Evolutionary conservation across 2,113 vertebrate species (phyloP).

Genomic region (Ctenomys sociabilis): DNA sequence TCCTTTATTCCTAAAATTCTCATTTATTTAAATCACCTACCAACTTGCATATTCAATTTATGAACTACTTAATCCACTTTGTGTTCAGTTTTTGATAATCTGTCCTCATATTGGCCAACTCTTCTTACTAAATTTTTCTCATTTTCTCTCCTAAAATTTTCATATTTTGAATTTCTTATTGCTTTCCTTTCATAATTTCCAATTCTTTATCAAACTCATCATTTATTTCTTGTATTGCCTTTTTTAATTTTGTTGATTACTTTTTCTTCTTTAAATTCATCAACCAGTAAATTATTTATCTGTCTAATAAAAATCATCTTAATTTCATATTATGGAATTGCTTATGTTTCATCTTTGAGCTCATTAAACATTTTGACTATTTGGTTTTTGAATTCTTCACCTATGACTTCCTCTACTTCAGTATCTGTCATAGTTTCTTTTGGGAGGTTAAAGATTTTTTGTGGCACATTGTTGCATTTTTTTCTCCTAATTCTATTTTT

Average conservation of each 20-base stretch:
- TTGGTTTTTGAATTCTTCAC: not conserved
- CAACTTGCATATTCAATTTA: not conserved
- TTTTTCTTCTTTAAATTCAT: not conserved
- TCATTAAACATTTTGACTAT: not conserved
- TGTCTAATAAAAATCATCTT: not conserved
- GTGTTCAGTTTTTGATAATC: not conserved
- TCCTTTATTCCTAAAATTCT: not conserved
- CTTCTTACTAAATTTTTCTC: not conserved
- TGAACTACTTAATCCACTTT: not conserved
- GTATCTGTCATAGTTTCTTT: not conserved
- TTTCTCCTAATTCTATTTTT: not conserved
- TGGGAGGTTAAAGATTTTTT: not conserved
- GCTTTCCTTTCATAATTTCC: not conserved
- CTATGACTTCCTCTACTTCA: not conserved
- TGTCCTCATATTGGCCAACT: not conserved
- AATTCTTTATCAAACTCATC: not conserved
- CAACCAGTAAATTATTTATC: not conserved
- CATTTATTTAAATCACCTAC: not conserved
- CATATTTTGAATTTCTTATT: not conserved
- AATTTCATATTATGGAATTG: not conserved
- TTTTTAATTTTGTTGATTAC: not conserved
- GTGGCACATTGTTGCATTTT: not conserved
- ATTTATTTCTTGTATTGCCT: not conserved
- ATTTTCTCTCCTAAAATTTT: not conserved
- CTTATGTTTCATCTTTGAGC: not conserved